A percentile compares a stretch with the other conserved stretches of the same genome.
Evolutionary conservation across 1,140 invertebrate genomes (phyloP).

Genomic region (Saccostrea cuccullata): DNA sequence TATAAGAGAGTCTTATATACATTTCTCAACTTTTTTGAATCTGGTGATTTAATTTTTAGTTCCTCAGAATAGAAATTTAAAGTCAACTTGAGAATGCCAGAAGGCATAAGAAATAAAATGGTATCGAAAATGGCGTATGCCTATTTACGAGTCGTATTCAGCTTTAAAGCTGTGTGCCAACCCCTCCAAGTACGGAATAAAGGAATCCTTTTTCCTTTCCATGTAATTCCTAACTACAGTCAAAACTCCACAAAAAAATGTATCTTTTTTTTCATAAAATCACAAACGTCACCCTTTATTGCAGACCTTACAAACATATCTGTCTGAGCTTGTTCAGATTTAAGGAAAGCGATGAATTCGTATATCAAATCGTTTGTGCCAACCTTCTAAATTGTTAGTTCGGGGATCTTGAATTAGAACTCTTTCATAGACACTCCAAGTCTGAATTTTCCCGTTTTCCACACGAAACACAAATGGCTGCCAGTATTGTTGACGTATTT

Average conservation of each 20-base stretch:
- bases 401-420: neutral
- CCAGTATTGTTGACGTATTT: too few relatives aligned
- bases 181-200: too few relatives aligned
- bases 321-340: neutral
- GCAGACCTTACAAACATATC: neutral
- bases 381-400: neutral
- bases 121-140: too few relatives aligned
- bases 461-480: neutral
- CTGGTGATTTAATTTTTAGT: too few relatives aligned
- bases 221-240: too few relatives aligned
- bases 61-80: slow-evolving; percentile 2
- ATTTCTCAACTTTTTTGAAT: neutral
- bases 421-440: neutral
- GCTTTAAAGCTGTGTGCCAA: too few relatives aligned
- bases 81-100: slow-evolving; percentile 24
- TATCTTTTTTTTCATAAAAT: too few relatives aligned
- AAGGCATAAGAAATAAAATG: neutral
- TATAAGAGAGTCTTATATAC: neutral
- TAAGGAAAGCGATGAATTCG: neutral
- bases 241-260: too few relatives aligned
- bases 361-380: neutral
- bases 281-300: neutral
- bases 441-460: neutral
- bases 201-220: too few relatives aligned
- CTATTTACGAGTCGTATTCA: too few relatives aligned